Percentiles rank a stretch among this genome's conserved stretches.
Evolutionary conservation across 1,140 invertebrate species (phyloP).

Genomic region (Drosophila bocqueti): DNA sequence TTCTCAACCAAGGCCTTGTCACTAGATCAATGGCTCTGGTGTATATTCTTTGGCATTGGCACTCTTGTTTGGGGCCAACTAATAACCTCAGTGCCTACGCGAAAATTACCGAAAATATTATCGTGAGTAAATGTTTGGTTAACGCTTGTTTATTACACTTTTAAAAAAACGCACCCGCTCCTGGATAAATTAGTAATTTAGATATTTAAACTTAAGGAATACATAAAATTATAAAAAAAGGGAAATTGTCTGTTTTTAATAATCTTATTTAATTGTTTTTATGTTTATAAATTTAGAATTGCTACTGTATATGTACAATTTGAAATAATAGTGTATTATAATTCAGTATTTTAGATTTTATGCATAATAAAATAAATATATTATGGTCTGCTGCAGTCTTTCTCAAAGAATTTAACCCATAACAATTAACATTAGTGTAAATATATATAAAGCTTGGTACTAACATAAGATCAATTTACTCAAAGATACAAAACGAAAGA

Average conservation of each 20-base stretch:
- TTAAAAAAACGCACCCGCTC: conserved; percentile 4
- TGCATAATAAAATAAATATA: conserved; percentile 6
- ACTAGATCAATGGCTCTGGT: conserved; percentile 99
- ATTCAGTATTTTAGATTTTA: conserved; percentile 36
- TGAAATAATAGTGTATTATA: conserved; percentile 21
- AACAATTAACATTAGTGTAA: neutral
- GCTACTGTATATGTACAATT: conserved; percentile 3
- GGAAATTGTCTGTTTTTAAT: neutral
- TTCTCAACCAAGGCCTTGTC: conserved; percentile 96
- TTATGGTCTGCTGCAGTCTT: neutral
- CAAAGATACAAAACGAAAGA: too few relatives aligned
- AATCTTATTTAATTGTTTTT: neutral
- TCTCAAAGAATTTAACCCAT: neutral
- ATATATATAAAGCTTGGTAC: neutral
- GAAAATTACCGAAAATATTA: conserved; percentile 96
- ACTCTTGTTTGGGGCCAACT: conserved; percentile 99
- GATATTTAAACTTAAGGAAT: neutral
- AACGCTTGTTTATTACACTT: conserved; percentile 19
- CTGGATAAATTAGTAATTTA: conserved; percentile 8
- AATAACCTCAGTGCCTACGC: conserved; percentile 97
- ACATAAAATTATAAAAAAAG: neutral
- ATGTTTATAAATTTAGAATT: neutral
- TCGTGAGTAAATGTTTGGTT: conserved; percentile 89
- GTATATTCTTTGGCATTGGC: conserved; percentile 98
- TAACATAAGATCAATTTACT: too few relatives aligned